A percentile compares a stretch with the other conserved stretches of the same genome.
Evolutionary conservation across 2,888 invertebrate species (phyloP).

Genomic region (Sylvicola cinctus): DNA sequence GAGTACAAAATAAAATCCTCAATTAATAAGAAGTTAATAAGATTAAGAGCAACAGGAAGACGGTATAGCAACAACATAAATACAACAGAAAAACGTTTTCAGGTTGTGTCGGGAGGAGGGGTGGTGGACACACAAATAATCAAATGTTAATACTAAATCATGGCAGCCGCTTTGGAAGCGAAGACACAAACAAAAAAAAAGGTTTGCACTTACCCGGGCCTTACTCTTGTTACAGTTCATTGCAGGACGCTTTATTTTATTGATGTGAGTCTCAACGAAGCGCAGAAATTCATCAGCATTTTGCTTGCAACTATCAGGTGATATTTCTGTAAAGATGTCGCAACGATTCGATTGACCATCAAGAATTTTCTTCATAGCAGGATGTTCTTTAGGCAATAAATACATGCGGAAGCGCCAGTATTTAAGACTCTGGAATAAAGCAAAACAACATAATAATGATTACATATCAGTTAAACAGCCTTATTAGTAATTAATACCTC

Average conservation of each 20-base stretch:
- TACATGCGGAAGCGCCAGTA: conserved; percentile 86
- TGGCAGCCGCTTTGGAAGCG: too few relatives aligned
- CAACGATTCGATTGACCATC: conserved; percentile 45
- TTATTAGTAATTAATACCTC: conserved; percentile 54
- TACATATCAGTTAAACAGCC: background rate
- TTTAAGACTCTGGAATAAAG: conserved; percentile 44
- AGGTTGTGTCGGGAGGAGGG: too few relatives aligned
- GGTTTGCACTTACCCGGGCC: conserved; percentile 42
- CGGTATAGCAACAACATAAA: too few relatives aligned
- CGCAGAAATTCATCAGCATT: conserved; percentile 53
- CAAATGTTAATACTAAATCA: too few relatives aligned
- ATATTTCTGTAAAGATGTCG: conserved; percentile 50
- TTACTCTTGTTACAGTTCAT: conserved; percentile 49
- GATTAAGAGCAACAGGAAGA: too few relatives aligned
- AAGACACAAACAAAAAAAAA: too few relatives aligned
- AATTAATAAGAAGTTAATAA: too few relatives aligned
- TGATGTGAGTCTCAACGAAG: conserved; percentile 69
- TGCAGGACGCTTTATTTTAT: conserved; percentile 75
- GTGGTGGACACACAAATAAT: too few relatives aligned
- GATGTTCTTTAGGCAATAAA: conserved; percentile 61
- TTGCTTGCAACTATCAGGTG: conserved; percentile 32
- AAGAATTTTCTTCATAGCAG: conserved; percentile 56
- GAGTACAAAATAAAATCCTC: too few relatives aligned
- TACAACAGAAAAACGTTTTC: too few relatives aligned
- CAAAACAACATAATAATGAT: conserved; percentile 4